These are phyloP conservation scores for Vipera latastei DNA, from an alignment of 2,797 vertebrate genomes.

Conservation along the genomic window DNA sequence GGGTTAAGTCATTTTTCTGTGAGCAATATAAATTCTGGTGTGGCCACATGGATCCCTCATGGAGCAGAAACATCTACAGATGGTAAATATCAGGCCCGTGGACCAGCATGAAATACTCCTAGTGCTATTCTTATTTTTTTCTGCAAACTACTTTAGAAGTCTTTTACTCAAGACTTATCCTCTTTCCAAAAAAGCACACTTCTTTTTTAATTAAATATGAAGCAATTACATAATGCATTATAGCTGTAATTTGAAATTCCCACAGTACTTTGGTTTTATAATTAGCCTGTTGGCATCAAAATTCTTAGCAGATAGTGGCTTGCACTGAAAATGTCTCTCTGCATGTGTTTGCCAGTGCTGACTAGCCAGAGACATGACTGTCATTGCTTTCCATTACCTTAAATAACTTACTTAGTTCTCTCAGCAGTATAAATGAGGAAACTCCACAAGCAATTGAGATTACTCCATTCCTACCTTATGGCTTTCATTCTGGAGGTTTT, in stretches of 20 bases:
- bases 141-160: conserved; percentile 19
- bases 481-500: conserved; percentile 52
- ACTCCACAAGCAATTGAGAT: conserved; percentile 60
- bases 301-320: conserved; percentile 62
- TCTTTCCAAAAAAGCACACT: conserved; percentile 34
- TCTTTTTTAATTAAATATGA: conserved; percentile 60
- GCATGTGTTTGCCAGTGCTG: conserved; percentile 41
- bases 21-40: not conserved
- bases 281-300: conserved; percentile 72
- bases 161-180: conserved; percentile 34
- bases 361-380: conserved; percentile 49
- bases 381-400: conserved; percentile 61
- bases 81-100: not conserved
- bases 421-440: conserved; percentile 37
- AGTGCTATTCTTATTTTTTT: not conserved
- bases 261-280: conserved; percentile 67
- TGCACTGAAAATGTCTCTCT: conserved; percentile 51
- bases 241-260: conserved; percentile 52
- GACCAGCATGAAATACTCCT: not conserved
- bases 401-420: conserved; percentile 55
- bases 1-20: not conserved
- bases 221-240: conserved; percentile 50
- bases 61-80: not conserved
- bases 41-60: not conserved
- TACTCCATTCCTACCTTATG: conserved; percentile 13